Base-by-base conservation (phyloP, 2,888 invertebrate genomes). In the Luperina testacea region DNA sequence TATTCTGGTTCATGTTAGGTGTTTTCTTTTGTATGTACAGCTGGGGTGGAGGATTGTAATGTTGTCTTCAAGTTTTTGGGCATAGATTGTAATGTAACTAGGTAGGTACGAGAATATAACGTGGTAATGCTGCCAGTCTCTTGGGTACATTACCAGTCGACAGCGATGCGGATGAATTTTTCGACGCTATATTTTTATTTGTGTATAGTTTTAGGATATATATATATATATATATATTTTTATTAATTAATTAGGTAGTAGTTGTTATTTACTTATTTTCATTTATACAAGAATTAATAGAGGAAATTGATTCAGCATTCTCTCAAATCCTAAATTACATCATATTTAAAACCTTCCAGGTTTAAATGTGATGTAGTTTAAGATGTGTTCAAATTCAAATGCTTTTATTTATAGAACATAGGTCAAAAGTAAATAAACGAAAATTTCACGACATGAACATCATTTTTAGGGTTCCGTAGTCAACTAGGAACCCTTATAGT, bases 1-100 rank as follows among this genome's bases (percentile, higher is more conserved):
- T 61, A 71, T 65, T 27, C 59, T 73, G 72, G 64, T 69, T 72
- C 69, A 65, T 71, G 77, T 86, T 86, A 78, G 85, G 78, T 87
- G 80, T 86, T 84, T 82, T 82, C 71, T 80, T 70, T 86, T 88
- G 89, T 88, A 38, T 82, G 64, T 81, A 69, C 89, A 89, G 88
- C 89, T 88, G 88, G 72, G 77, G 24, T 64, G 9, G 42, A 64
- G 27, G 61, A 75, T 81, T 82, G 51, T n/a, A n/a, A n/a, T n/a
- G n/a, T 82, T 75, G 78, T 86, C 48, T 82, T 82, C 38, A 0
- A 64, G 11, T 67, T 51, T 64, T 69, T 4, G 57, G 24, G 11
- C 9, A 24, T 65, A 69, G 32, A 63, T 75, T 69, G 20, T 72
- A 2, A 63, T 20, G 48, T 78, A 63, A 1, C 48, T 48, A 48